These are phyloP conservation scores for Geopemphigus sp. DNA, from an alignment of 1,140 invertebrate species.

Conservation along the genomic window DNA sequence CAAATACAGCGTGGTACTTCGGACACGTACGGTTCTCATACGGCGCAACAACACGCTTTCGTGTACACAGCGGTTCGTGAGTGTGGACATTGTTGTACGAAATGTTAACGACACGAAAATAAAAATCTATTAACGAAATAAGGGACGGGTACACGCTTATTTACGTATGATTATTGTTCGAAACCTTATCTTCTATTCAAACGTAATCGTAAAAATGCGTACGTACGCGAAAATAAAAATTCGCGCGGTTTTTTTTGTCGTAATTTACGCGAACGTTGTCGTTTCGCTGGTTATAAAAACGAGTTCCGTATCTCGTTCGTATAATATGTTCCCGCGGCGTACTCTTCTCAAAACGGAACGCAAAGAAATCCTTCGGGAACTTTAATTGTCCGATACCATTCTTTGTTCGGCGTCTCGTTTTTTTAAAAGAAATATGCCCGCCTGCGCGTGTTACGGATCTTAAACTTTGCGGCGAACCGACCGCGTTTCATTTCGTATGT, in stretches of 20 bases:
- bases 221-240: background rate
- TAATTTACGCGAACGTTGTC: slow-evolving; percentile 11
- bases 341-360: background rate
- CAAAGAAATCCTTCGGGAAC: no score
- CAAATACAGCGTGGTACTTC: slow-evolving; percentile 1
- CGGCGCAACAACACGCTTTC: background rate
- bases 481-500: background rate
- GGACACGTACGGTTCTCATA: background rate
- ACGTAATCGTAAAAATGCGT: background rate
- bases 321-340: background rate
- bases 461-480: background rate
- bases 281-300: background rate
- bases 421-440: no score
- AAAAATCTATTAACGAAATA: slow-evolving; percentile 11
- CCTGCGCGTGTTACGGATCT: background rate
- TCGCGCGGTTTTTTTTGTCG: background rate
- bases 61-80: background rate
- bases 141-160: background rate
- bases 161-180: background rate
- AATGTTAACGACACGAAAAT: no score
- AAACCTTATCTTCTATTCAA: slow-evolving; percentile 1
- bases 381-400: no score
- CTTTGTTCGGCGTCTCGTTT: no score
- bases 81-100: slow-evolving; percentile 5
- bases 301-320: background rate